Evolutionary conservation across 2,888 invertebrate genomes (phyloP), one percentile per base, ranked within the genome.

Genomic region (Coleophora flavipennella): DNA sequence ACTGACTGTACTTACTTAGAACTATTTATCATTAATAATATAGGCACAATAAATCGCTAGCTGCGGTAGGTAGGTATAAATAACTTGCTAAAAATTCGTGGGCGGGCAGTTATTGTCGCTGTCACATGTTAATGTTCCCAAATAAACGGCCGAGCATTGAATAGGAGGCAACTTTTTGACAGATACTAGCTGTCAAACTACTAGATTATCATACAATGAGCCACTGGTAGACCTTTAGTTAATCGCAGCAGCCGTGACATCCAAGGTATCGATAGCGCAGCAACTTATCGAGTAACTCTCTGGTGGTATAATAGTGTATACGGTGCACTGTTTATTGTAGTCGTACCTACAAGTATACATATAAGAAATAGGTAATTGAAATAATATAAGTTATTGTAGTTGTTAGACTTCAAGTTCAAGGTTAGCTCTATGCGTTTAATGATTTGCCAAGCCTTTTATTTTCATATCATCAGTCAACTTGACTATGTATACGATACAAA

Each of bases 161-260:
- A 75, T 72, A 63, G 75, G 76, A 63, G 72, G 70, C 51, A 47
- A 53, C 57, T 57, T 56, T 59, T 58, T 51, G 60, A 56, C 56
- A 55, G 57, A 32, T 68, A 61, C 49, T 41, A 55, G 41, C 53
- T 64, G 64, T 63, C 59, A 55, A 49, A 20, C 20, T 20, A 20
- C 20, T 20, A 20, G 20, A 73, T 79, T 78, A 69, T 57, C 78
- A 78, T 77, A 78, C 79, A 79, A 80, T 74, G 49, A 66, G 63
- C 67, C 61, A 36, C 26, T 20, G 37, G 62, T 37, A 33, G 33
- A 31, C 28, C 11, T 12, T 27, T 27, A 28, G 11, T 34, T 40
- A 38, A 14, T 14, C 65, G 70, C 57, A 61, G 50, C 48, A 20
- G 20, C 20, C 20, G 20, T 20, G 20, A 20, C 20, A 6, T 20